These are phyloP conservation scores for Melanotaenia parkinsoni DNA, from an alignment of 2,797 vertebrate genomes.

Conservation along the genomic window DNA sequence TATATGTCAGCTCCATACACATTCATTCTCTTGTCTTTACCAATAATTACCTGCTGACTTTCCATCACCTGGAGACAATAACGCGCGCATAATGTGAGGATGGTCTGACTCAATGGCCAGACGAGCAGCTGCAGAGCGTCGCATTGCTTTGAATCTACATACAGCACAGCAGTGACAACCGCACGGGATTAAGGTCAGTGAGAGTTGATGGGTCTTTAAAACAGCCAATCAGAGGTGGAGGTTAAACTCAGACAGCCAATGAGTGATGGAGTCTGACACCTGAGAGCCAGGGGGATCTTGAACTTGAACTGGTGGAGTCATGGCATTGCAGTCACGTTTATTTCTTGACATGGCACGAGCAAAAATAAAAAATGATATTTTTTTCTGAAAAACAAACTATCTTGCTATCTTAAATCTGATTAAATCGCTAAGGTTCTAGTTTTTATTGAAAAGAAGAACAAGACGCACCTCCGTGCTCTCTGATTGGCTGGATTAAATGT, in stretches of 20 bases:
- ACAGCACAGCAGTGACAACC: conserved; percentile 48
- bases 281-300: conserved; percentile 25
- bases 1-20: conserved; percentile 39
- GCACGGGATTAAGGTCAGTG: conserved; percentile 68
- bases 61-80: conserved; percentile 60
- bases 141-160: conserved; percentile 56
- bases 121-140: conserved; percentile 33
- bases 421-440: no score
- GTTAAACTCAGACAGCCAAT: conserved; percentile 11
- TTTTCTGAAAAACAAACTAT: conserved; percentile 1
- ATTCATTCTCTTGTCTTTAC: not conserved
- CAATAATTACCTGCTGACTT: conserved; percentile 51
- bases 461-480: conserved; percentile 2
- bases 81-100: conserved; percentile 51
- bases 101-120: conserved; percentile 35
- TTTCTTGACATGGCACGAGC: conserved; percentile 10
- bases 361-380: not conserved
- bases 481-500: conserved; percentile 57
- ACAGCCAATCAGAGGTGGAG: conserved; percentile 64
- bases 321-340: conserved; percentile 8
- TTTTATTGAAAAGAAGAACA: no score
- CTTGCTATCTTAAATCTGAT: not conserved
- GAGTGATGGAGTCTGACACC: conserved; percentile 2
- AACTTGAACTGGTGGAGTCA: conserved; percentile 4
- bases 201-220: conserved; percentile 52